Percentiles rank a stretch among this genome's conserved stretches.
These are phyloP conservation scores for Bungarus multicinctus DNA, from an alignment of 2,113 vertebrate genomes.

Conservation along the genomic window DNA sequence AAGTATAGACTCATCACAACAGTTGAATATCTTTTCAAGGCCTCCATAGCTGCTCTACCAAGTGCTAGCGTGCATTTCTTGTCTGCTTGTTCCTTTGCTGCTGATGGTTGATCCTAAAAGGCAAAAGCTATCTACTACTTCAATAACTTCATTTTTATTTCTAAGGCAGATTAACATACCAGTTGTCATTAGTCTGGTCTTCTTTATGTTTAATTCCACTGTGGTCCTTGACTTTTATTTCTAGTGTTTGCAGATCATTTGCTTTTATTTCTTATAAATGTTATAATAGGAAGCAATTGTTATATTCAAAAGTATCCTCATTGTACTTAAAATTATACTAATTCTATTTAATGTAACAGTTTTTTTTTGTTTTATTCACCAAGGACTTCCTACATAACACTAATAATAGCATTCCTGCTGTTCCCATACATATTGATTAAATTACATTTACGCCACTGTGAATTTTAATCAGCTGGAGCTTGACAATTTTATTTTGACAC, in stretches of 20 bases:
- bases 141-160: background rate
- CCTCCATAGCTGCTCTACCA: background rate
- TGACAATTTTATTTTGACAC: slow-evolving; percentile 40
- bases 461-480: slow-evolving; percentile 46
- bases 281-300: background rate
- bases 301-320: background rate
- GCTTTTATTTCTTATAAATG: background rate
- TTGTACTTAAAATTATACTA: slow-evolving; percentile 17
- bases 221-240: background rate
- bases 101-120: background rate
- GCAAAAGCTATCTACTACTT: background rate
- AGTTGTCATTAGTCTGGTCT: background rate
- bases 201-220: background rate
- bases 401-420: slow-evolving; percentile 7
- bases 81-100: background rate
- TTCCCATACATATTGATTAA: slow-evolving; percentile 24
- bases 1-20: background rate
- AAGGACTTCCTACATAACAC: background rate
- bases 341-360: background rate
- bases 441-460: slow-evolving; percentile 34
- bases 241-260: background rate
- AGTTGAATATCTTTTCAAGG: background rate
- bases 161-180: background rate
- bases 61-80: background rate
- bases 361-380: background rate